Percentiles rank a stretch among this genome's conserved stretches.
Conservation (phyloP, 1,140 invertebrate species). For the Spodoptera litura region DNA sequence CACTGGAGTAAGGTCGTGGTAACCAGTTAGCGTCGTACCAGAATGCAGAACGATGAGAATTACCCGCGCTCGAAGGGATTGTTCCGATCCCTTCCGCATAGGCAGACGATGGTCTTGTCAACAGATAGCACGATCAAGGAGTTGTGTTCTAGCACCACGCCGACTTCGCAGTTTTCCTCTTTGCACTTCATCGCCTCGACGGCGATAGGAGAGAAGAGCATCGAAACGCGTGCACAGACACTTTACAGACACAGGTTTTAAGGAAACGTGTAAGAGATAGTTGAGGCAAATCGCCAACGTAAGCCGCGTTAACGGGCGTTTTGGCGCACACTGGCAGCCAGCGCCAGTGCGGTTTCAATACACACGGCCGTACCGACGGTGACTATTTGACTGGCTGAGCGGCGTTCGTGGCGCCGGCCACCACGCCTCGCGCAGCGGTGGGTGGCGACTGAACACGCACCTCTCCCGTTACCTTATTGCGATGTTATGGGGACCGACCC, state of each 20-base stretch:
- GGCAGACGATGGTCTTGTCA: conserved; percentile 85
- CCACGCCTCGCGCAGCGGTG: conserved; percentile 78
- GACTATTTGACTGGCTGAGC: conserved; percentile 76
- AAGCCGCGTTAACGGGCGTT: conserved; percentile 66
- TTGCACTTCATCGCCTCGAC: conserved; percentile 86
- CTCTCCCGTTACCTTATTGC: conserved; percentile 84
- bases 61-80: conserved; percentile 85
- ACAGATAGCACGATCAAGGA: conserved; percentile 84
- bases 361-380: conserved; percentile 71
- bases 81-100: conserved; percentile 81
- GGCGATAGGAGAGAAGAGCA: conserved; percentile 83
- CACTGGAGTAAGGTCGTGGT: conserved; percentile 52
- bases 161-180: conserved; percentile 86
- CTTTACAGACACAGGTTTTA: conserved; percentile 61
- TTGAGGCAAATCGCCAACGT: conserved; percentile 60
- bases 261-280: conserved; percentile 9
- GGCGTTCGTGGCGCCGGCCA: conserved; percentile 65
- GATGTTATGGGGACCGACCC: conserved; percentile 82
- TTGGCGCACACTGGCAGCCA: conserved; percentile 78
- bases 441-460: conserved; percentile 79
- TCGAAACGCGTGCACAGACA: conserved; percentile 78
- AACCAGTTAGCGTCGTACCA: conserved; percentile 58
- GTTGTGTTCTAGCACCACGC: conserved; percentile 83
- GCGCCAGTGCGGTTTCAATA: conserved; percentile 68
- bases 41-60: conserved; percentile 60